These are phyloP conservation scores for Hirundo rustica DNA, from an alignment of 2,797 vertebrate species.

Conservation along the genomic window DNA sequence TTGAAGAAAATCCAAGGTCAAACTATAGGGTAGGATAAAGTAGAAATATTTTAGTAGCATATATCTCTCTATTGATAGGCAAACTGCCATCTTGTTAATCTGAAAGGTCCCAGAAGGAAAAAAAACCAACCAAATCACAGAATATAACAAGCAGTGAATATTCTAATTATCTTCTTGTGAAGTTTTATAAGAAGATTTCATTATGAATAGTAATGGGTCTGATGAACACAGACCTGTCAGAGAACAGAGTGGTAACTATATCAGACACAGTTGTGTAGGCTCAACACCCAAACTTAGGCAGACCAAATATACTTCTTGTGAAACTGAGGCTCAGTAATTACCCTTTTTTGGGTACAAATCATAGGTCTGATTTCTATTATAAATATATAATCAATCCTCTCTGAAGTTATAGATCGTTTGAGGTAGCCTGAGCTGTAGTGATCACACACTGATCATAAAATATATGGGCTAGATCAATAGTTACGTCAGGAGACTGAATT, in stretches of 20 bases:
- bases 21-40: background rate
- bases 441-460: background rate
- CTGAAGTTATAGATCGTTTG: background rate
- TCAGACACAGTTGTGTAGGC: background rate
- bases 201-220: background rate
- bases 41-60: background rate
- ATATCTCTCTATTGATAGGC: background rate
- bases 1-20: background rate
- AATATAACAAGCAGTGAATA: background rate
- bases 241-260: background rate
- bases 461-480: background rate
- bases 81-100: background rate
- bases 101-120: background rate
- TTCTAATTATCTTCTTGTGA: background rate
- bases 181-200: background rate
- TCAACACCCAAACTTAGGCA: background rate
- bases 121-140: rapidly evolving
- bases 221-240: background rate
- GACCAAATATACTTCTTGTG: background rate
- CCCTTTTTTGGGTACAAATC: background rate
- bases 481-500: background rate
- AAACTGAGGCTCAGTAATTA: background rate
- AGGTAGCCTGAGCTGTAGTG: background rate
- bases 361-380: background rate
- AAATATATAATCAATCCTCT: background rate